Conservation (phyloP, 2,797 vertebrate genomes). For the Salarias fasciatus region DNA sequence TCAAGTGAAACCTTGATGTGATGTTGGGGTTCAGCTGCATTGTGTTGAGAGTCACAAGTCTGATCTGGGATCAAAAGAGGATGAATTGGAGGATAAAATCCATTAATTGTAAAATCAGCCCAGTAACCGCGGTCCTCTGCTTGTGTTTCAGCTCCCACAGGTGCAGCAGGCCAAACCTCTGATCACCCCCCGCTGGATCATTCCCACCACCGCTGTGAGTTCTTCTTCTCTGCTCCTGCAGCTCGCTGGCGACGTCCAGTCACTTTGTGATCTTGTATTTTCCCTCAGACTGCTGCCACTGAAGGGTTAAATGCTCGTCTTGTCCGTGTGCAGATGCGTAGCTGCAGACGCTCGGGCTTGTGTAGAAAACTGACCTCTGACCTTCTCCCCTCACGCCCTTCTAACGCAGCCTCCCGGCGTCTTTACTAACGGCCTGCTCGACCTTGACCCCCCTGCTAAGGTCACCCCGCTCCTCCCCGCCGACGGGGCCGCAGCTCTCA, state of each 20-base stretch:
- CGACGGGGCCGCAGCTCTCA: slow-evolving; percentile 67
- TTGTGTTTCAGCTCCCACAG: slow-evolving; percentile 71
- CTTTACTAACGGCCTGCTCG: slow-evolving; percentile 87
- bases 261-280: no score
- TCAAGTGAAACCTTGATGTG: no score
- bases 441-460: slow-evolving; percentile 79
- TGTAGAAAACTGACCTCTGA: slow-evolving; percentile 56
- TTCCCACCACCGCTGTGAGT: slow-evolving; percentile 87
- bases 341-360: no score
- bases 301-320: neutral
- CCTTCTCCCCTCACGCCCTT: slow-evolving; percentile 48
- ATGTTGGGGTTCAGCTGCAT: no score
- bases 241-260: neutral
- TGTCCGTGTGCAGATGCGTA: neutral
- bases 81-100: no score
- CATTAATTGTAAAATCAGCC: neutral
- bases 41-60: no score
- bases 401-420: slow-evolving; percentile 79
- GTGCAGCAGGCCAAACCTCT: slow-evolving; percentile 82
- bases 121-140: neutral
- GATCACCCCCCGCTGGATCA: slow-evolving; percentile 91
- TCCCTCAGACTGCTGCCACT: no score
- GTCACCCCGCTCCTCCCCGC: slow-evolving; percentile 68
- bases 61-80: neutral
- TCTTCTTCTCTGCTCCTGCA: no score